Percentiles rank a stretch among this genome's conserved stretches.
Evolutionary conservation across 2,797 vertebrate genomes (phyloP).

Genomic region (Astyanax mexicanus): DNA sequence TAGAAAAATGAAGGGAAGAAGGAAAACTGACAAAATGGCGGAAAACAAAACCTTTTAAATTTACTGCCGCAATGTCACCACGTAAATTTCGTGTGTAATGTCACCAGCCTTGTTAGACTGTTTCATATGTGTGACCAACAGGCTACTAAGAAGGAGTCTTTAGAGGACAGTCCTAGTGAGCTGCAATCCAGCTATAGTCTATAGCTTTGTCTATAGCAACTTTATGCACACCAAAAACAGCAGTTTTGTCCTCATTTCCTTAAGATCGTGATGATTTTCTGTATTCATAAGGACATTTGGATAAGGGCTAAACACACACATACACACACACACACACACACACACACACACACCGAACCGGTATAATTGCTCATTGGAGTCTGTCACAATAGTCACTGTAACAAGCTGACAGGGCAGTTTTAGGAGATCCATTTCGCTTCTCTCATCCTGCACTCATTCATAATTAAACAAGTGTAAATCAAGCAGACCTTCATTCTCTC

Average conservation of each 20-base stretch:
- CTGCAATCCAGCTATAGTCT: too few relatives aligned
- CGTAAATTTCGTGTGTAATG: too few relatives aligned
- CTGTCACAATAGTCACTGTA: constrained; percentile 22
- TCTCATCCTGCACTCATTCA: constrained; percentile 73
- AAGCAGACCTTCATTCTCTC: constrained; percentile 38
- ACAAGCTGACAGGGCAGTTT: constrained; percentile 34
- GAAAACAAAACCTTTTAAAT: too few relatives aligned
- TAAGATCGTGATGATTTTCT: neutral
- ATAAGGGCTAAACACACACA: neutral
- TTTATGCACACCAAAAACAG: too few relatives aligned
- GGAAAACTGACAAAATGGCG: too few relatives aligned
- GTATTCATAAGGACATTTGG: neutral
- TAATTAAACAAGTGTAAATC: constrained; percentile 73
- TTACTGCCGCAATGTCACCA: too few relatives aligned
- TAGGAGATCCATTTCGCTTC: constrained; percentile 73
- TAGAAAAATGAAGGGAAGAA: too few relatives aligned
- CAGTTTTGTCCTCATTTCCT: neutral
- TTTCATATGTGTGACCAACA: too few relatives aligned
- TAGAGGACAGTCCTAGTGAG: too few relatives aligned
- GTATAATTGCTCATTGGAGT: constrained; percentile 5
- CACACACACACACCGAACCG: neutral
- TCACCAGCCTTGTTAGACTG: too few relatives aligned
- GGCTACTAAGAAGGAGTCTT: too few relatives aligned
- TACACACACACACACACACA: neutral
- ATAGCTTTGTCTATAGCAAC: too few relatives aligned